Base-by-base conservation (phyloP, 1,140 invertebrate species). In the Rhagoletis pomonella region DNA sequence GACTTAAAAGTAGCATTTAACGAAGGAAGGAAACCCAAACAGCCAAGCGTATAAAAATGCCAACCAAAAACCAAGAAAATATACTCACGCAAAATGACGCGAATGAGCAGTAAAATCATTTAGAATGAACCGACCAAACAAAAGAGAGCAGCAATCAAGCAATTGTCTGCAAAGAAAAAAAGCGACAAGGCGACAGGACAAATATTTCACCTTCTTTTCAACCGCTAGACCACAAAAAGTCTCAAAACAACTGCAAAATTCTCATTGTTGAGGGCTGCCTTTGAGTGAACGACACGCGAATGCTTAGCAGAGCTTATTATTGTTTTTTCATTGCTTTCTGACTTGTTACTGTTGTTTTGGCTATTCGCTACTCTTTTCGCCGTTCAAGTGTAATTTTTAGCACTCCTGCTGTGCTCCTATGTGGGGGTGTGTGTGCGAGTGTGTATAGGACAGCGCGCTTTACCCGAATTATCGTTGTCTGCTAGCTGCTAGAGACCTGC, bases 101-200 rank as follows among this genome's bases (percentile, higher is more conserved):
- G 19, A 9, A 42, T 7, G 29, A 67, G 29, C 19, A 3, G 39
- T 73, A 73, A 44, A 73, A 73, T 10, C 42, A 44, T 73, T 73
- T 47, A 12, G 17, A 44, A 17, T 10, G 39, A n/a, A 69, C 12
- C 10, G 17, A 62, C 60, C 60, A 62, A 62, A 55, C 10, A 7
- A 67, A 67, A 29, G 64, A 12, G 58, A 64, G 17, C 9, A 64
- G 73, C 73, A 81, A 9, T 81, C 47, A 81, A 81, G 19, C 73
- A 58, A 55, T 81, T 81, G 14, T 55, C 2, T 62, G 4, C 60
- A 62, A 62, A 62, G 9, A n/a, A 4, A 64, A n/a, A 9, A 64
- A 64, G 10, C 9, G 17, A 64, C 9, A 64, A 67, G 4, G 3
- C 64, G 17, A 67, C n/a, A 67, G 39, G 17, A 62, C 60, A 12